Evolutionary conservation across 1,140 invertebrate species (phyloP), one percentile per base, ranked within the genome.

Genomic region (Megalopta genalis): DNA sequence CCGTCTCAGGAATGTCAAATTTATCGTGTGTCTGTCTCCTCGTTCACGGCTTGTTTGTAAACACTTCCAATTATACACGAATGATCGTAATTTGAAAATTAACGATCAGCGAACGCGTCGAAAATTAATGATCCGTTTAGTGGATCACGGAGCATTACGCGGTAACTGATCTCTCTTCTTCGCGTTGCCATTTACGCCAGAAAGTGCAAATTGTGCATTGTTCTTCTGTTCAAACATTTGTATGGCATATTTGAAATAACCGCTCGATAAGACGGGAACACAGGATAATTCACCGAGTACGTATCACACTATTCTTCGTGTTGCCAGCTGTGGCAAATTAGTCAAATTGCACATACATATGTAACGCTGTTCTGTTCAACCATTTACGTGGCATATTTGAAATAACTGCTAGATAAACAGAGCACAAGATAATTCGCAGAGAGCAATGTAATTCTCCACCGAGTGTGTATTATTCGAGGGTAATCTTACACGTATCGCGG

Each of bases 1-100:
- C 21, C 27, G 4, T 69, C 42, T 63, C 0, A 37, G 32, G 54
- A 64, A 64, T 72, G 46, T 78, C 68, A 72, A 72, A 37, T 72
- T 72, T 78, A 65, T 63, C 62, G 23, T 52, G 54, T 7, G 2
- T 4, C 32, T 32, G 1, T 32, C 32, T 32, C 4, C 4, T 4
- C 32, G 0, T 64, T 27, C n/a, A 18, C 21, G 16, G 14, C 4
- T 69, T n/a, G 14, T 69, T 12, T 32, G 46, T 18, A 52, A 62
- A 63, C 25, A 77, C 46, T 60, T 62, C 21, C 32, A 62, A 7
- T 66, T 14, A 32, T 32, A 37, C 16, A 2, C 7, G 18, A 76
- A 39, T 5, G 16, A n/a, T n/a, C 16, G 14, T 74, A 49, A 77
- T 49, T 67, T 21, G 46, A 12, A 18, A 46, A 49, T 39, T 39